Evolutionary conservation across 2,888 invertebrate genomes (phyloP), one percentile per base, ranked within the genome.

Genomic region (Halocaridina rubra): DNA sequence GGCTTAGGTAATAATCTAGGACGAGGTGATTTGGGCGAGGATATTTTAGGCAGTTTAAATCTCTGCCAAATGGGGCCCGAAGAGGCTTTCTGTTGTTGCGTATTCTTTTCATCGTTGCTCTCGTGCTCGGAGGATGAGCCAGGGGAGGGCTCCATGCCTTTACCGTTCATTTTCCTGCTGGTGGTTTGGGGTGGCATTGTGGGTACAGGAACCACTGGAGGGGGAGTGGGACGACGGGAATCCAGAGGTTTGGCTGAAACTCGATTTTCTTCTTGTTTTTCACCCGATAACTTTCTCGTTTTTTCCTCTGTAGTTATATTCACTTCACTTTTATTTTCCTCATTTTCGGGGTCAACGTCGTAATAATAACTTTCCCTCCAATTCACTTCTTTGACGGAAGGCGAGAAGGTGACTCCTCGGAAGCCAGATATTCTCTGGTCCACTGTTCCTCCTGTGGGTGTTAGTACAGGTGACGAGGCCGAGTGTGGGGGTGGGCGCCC

Each of bases 371-470:
- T 87, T 78, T 89, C 89, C 88, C 94, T 93, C 95, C 95, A 96
- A 90, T 94, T 94, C 86, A 95, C 95, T 91, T 95, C 95, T 72
- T 95, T 94, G 16, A 96, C 95, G 77, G 95, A 94, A 3, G 95
- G 95, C 89, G 94, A 95, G 90, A 96, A 96, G 89, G 95, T 95
- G 32, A 96, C 95, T 46, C 81, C 85, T 46, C 85, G 67, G 29
- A 69, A 53, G 27, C 77, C 77, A 3, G 76, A 39, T n/a, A n/a
- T n/a, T n/a, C n/a, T n/a, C n/a, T 77, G 46, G 33, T 46, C 69
- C 3, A 69, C 75, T 3, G 71, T 24, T 10, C 77, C 80, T n/a
- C 76, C 80, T 30, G 39, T 53, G 85, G 87, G 71, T 84, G 88
- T 79, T 86, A 88, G 80, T 27, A 57, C 76, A 22, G 53, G 79